Base-by-base conservation (phyloP, 1,140 invertebrate species). In the Choristoneura fumiferana region DNA sequence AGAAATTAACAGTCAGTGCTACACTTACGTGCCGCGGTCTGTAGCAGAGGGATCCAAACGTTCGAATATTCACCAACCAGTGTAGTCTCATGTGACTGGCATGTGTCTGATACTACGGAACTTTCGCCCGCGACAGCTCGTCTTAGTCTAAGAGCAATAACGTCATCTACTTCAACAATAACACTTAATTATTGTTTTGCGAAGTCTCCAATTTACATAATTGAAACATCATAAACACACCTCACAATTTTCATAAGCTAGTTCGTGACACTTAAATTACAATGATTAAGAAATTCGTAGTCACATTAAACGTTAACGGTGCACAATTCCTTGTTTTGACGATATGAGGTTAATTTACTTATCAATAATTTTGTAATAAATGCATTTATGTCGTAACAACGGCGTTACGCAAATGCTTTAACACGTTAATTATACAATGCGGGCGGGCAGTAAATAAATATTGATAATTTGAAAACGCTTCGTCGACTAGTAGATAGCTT, bases 241-340 rank as follows among this genome's bases (percentile, higher is more conserved):
- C 36, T 62, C 66, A 69, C 60, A 57, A 64, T 64, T 58, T 58
- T 63, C 67, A 54, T 66, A 64, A 57, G 67, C 63, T 75, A 69
- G 55, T 62, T 71, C 69, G 65, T 69, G 70, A 76, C 71, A 57
- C 57, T 61, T 49, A 57, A 69, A 64, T 63, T 73, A 69, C 52
- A 68, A 65, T 63, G 59, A 72, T 78, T 72, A 73, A 78, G 74
- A 83, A 81, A 86, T 84, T 81, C 85, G 78, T 78, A 76, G 68
- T 78, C 73, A 81, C 73, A 73, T 57, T 56, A 39, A 63, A 49
- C 43, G 43, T 49, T 33, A 73, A 79, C 74, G 76, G 76, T 78
- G 78, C 73, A 84, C 83, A 88, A 88, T 88, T 88, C 83, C 85
- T 82, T 77, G 65, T 66, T 74, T 72, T 65, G 61, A 66, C 69